These are phyloP conservation scores for Drosophila athabasca DNA, from an alignment of 1,140 invertebrate genomes.

Conservation along the genomic window DNA sequence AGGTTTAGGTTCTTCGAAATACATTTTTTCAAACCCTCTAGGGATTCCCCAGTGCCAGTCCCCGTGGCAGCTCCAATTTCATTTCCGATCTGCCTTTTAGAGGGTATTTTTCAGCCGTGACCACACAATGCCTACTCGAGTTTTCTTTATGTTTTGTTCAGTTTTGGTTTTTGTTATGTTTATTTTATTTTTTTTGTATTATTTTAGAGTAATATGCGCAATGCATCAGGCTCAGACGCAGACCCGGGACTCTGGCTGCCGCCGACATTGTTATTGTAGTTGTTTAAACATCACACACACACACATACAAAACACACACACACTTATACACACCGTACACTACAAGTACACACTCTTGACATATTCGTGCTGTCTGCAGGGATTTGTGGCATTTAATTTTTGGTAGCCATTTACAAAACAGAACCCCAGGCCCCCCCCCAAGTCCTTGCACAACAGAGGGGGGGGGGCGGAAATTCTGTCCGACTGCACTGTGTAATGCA, in stretches of 20 bases:
- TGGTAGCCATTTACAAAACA: slow-evolving; percentile 57
- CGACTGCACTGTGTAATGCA: slow-evolving; percentile 33
- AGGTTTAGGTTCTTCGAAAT: too few species aligned
- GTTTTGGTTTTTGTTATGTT: slow-evolving; percentile 9
- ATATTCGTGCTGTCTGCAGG: slow-evolving; percentile 66
- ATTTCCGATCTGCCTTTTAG: too few species aligned
- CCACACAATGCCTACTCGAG: too few species aligned
- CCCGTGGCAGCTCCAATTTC: too few species aligned
- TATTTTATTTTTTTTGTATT: slow-evolving; percentile 31
- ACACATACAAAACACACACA: slow-evolving; percentile 37
- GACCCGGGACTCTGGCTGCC: slow-evolving; percentile 10
- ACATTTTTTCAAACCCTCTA: too few species aligned
- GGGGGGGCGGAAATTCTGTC: slow-evolving; percentile 26
- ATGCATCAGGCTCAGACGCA: slow-evolving; percentile 72
- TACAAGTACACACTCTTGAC: slow-evolving; percentile 38
- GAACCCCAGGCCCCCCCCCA: slow-evolving; percentile 9
- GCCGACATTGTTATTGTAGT: slow-evolving; percentile 39
- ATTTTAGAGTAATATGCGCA: slow-evolving; percentile 75
- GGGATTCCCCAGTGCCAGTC: too few species aligned
- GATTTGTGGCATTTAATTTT: slow-evolving; percentile 66
- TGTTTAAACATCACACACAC: slow-evolving; percentile 37
- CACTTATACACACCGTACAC: background rate
- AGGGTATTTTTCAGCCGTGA: too few species aligned
- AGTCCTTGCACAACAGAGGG: slow-evolving; percentile 26
- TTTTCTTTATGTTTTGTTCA: slow-evolving; percentile 1